Evolutionary conservation across 1,140 invertebrate species (phyloP), one percentile per base, ranked within the genome.

Genomic region (Habropoda laboriosa): DNA sequence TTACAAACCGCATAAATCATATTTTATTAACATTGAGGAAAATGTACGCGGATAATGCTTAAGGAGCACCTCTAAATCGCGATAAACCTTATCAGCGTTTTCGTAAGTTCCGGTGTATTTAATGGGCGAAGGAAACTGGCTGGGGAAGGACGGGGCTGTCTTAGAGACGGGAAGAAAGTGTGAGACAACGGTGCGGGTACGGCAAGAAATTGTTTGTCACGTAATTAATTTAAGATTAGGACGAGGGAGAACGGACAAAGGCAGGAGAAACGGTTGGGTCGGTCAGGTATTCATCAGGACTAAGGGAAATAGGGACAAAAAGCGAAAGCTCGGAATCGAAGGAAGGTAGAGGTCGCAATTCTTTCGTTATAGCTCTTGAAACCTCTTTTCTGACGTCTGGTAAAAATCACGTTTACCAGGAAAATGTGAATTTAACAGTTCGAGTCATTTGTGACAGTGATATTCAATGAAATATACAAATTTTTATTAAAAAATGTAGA

Each of bases 221-320:
- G 64, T 77, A 86, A 87, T 88, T 87, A 83, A 87, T 88, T 88
- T 75, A 45, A 80, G 81, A 88, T 87, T 82, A 88, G 73, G 51
- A 73, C 45, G 42, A 49, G 64, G 42, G 57, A 38, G 32, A 38
- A 51, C 24, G 18, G 51, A 75, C 74, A 66, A 64, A 79, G 60
- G 42, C 68, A 18, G 24, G 32, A 63, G n/a, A 18, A 53, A 60
- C 32, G 21, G 16, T 60, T 18, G 42, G 32, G n/a, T 38, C 55
- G 32, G 13, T 12, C 12, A 72, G 32, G 57, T 63, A 67, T 66
- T 63, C 35, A 51, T 55, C 35, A 47, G n/a, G 51, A 42, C 57
- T 12, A 51, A 47, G 5, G 24, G 49, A 57, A 57, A 1, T 7
- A 10, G 24, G 24, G n/a, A 4, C 16, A 42, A 63, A 45, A 42